Percentiles rank a stretch among this genome's conserved stretches.
Evolutionary conservation across 2,888 invertebrate species (phyloP).

Genomic region (Chrysolina oricalcia): DNA sequence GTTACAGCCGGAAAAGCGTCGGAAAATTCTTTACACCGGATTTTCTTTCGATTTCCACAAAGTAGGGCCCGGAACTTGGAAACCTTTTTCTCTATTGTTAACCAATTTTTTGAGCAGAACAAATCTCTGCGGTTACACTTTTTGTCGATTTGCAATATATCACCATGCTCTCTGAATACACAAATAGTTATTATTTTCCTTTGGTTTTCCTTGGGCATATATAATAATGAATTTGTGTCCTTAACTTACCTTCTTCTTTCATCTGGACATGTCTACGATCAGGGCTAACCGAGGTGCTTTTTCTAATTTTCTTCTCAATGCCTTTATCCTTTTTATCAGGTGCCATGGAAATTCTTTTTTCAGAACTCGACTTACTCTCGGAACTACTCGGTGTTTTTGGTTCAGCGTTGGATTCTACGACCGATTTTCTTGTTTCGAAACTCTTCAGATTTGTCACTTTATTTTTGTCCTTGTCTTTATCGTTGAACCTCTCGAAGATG

Average conservation of each 20-base stretch:
- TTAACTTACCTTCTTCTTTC: conserved; percentile 63
- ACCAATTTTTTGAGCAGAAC: no score
- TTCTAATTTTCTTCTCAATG: conserved; percentile 61
- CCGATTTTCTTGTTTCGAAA: conserved; percentile 65
- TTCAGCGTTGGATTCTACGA: conserved; percentile 58
- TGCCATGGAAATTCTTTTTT: conserved; percentile 53
- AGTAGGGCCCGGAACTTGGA: no score
- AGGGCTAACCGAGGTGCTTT: conserved; percentile 68
- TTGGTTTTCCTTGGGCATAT: background rate
- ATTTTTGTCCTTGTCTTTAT: conserved; percentile 41
- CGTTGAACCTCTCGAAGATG: conserved; percentile 45
- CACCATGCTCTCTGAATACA: no score
- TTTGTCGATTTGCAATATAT: no score
- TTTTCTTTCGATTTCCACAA: no score
- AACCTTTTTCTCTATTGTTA: no score
- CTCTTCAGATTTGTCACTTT: conserved; percentile 66
- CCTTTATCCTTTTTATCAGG: conserved; percentile 43
- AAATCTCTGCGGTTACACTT: no score
- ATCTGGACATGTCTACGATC: conserved; percentile 68
- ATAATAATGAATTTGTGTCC: background rate
- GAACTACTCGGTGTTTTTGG: conserved; percentile 65
- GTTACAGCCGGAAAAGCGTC: no score
- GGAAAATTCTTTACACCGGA: no score
- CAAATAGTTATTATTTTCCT: no score
- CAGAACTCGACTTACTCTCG: conserved; percentile 55